Percentiles rank a stretch among this genome's conserved stretches.
phyloP scores from a whole-genome alignment of 23 tunicate genomes.

The Botrylloides violaceus region DNA sequence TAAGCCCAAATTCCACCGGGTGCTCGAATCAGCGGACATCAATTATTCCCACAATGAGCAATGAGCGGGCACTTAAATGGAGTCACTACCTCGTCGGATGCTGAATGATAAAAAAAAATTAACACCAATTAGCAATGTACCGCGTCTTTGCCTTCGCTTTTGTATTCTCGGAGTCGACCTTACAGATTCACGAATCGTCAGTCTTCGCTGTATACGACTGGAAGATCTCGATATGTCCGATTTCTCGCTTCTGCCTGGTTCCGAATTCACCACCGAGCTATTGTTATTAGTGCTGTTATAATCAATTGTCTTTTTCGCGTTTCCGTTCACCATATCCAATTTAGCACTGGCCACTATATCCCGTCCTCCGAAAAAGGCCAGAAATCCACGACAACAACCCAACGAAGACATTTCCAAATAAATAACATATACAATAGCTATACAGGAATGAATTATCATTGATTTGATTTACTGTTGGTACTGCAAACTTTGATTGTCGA shows the following conservation, averaged over 20 bases:
- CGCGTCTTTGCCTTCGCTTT: not conserved
- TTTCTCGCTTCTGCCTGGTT: not conserved
- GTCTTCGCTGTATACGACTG: not conserved
- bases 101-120: too few relatives aligned
- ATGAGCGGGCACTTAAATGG: too few relatives aligned
- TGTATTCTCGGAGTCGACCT: not conserved
- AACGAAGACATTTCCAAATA: constrained; percentile 2
- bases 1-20: too few relatives aligned
- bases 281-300: not conserved
- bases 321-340: not conserved
- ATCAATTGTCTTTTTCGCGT: not conserved
- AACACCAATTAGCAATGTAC: too few relatives aligned
- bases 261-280: not conserved
- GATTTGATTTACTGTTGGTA: too few relatives aligned
- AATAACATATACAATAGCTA: not conserved
- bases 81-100: too few relatives aligned
- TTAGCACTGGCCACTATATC: constrained; percentile 21
- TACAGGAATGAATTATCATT: too few relatives aligned
- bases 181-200: not conserved
- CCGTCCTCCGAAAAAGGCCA: constrained; percentile 3
- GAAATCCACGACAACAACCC: constrained; percentile 18
- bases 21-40: too few relatives aligned
- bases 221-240: not conserved
- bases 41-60: too few relatives aligned
- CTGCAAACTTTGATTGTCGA: too few relatives aligned